These are phyloP conservation scores for Eubucco bourcierii DNA, from an alignment of 2,113 vertebrate genomes.

Conservation along the genomic window DNA sequence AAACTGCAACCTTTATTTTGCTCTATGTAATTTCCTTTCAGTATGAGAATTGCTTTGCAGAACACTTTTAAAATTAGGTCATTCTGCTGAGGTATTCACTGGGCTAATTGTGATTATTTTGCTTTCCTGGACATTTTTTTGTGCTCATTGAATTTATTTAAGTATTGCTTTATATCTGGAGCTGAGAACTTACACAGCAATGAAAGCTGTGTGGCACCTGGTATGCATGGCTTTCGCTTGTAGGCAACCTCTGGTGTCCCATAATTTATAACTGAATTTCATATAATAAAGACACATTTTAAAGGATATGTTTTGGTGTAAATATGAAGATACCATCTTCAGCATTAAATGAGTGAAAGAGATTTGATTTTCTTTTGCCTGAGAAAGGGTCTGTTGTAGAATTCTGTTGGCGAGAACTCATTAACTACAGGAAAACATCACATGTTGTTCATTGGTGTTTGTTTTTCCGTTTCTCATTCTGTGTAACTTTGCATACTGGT, in stretches of 20 bases:
- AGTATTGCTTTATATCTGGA: neutral
- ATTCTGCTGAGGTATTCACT: neutral
- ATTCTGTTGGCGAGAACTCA: neutral
- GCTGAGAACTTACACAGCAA: neutral
- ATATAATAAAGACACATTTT: neutral
- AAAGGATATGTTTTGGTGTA: neutral
- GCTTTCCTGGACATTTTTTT: conserved; percentile 29
- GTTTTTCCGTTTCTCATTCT: neutral
- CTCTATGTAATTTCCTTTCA: neutral
- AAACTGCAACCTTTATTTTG: neutral
- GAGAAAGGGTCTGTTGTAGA: neutral
- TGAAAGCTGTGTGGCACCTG: neutral
- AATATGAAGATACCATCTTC: neutral
- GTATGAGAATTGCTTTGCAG: conserved; percentile 4
- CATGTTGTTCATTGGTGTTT: neutral
- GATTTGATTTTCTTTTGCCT: neutral
- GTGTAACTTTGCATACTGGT: neutral
- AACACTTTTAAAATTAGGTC: conserved; percentile 29
- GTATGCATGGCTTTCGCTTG: neutral
- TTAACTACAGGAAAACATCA: neutral
- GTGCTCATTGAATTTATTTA: neutral
- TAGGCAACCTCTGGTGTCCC: neutral
- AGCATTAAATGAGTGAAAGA: neutral
- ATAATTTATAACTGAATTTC: neutral
- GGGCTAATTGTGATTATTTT: conserved; percentile 26